phyloP scores from a whole-genome alignment of 2,797 vertebrate genomes.

The Pseudochromis fuscus region DNA sequence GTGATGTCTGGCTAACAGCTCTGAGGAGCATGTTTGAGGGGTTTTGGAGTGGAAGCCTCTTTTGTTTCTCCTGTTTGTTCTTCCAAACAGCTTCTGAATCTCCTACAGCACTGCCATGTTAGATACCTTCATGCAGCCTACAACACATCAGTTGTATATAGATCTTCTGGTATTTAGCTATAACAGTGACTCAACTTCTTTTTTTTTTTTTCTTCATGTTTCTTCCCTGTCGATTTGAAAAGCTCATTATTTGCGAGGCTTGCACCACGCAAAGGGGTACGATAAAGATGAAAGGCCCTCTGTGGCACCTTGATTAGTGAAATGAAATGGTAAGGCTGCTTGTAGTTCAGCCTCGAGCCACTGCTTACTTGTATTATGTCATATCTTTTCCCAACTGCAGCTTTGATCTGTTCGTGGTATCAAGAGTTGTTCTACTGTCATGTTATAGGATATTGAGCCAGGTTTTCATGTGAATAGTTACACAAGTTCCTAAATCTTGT shows the following conservation, averaged over 20 bases:
- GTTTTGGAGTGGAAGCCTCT: conserved; percentile 64
- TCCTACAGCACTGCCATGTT: conserved; percentile 5
- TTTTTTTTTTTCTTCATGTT: conserved; percentile 33
- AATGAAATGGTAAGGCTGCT: conserved; percentile 40
- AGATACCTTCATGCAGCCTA: background rate
- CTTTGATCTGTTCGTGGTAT: conserved; percentile 9
- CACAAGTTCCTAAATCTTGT: background rate
- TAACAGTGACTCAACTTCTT: conserved; percentile 33
- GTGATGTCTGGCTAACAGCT: conserved; percentile 22
- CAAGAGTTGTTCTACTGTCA: background rate
- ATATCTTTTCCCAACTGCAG: conserved; percentile 14
- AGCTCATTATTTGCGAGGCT: conserved; percentile 54
- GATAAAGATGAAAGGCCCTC: conserved; percentile 45
- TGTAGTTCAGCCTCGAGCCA: conserved; percentile 18
- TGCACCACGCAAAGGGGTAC: conserved; percentile 17
- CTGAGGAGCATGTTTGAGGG: conserved; percentile 60
- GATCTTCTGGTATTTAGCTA: too few relatives aligned
- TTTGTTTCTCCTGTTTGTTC: conserved; percentile 62
- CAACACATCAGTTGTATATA: background rate
- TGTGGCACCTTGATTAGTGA: conserved; percentile 52
- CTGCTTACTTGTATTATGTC: conserved; percentile 13
- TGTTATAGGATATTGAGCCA: background rate
- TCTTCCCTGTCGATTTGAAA: conserved; percentile 29
- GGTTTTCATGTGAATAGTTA: background rate
- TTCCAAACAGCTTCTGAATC: conserved; percentile 33